Evolutionary conservation across 2,797 vertebrate species (phyloP).

Genomic region (Enteromius radiatus): DNA sequence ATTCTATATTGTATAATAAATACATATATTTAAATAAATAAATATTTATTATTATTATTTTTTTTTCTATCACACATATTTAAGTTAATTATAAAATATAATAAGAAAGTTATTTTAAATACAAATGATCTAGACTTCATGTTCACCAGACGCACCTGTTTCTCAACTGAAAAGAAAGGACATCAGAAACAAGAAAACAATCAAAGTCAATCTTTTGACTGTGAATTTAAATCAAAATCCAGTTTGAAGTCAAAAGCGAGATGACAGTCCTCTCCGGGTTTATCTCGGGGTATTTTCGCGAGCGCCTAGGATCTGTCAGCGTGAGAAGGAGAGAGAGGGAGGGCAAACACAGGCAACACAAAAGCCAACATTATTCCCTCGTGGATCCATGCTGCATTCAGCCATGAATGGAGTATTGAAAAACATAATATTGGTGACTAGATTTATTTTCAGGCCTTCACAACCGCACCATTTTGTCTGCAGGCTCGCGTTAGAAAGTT

Average conservation of each 20-base stretch:
- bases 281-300: slow-evolving; percentile 73
- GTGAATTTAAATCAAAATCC: background rate
- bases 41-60: no score
- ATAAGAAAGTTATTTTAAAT: background rate
- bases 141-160: background rate
- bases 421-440: slow-evolving; percentile 80
- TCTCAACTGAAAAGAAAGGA: background rate
- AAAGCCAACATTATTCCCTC: slow-evolving; percentile 95
- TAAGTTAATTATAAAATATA: background rate
- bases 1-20: no score
- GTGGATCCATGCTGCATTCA: slow-evolving; percentile 79
- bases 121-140: background rate
- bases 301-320: slow-evolving; percentile 81
- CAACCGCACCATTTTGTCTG: slow-evolving; percentile 76
- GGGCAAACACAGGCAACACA: slow-evolving; percentile 83
- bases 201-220: slow-evolving; percentile 1
- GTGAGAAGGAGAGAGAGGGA: slow-evolving; percentile 74
- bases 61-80: background rate
- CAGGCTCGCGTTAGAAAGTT: slow-evolving; percentile 71
- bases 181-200: background rate
- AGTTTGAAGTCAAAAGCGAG: background rate
- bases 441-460: slow-evolving; percentile 90
- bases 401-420: slow-evolving; percentile 97
- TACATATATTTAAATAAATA: no score
- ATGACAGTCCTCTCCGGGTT: slow-evolving; percentile 57